Conservation (phyloP, 2,797 vertebrate genomes). For the Nannoperca australis region DNA sequence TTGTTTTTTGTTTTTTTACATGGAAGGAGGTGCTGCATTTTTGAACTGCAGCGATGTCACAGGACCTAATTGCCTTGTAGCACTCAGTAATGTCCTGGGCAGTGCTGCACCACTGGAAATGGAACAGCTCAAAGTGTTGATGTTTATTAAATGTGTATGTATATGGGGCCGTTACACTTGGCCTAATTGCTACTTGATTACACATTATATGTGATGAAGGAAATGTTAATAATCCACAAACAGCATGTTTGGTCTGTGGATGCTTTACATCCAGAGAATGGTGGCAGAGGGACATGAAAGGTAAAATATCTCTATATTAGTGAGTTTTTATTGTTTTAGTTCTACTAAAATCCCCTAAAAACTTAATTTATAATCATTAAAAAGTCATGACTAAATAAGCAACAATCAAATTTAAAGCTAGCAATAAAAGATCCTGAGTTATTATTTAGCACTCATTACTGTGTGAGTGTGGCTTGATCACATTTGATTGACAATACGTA, state of each 20-base stretch:
- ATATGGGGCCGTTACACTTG: conserved; percentile 4
- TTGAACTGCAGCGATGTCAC: conserved; percentile 1
- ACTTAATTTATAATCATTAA: too few relatives aligned
- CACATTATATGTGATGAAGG: background rate
- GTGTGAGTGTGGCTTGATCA: background rate
- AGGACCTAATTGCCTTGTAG: conserved; percentile 11
- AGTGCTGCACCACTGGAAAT: conserved; percentile 22
- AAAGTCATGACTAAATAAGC: background rate
- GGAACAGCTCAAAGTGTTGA: conserved; percentile 34
- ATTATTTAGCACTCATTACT: background rate
- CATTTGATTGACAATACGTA: background rate
- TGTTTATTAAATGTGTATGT: conserved; percentile 38
- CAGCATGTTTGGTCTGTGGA: background rate
- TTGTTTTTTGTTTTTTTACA: background rate
- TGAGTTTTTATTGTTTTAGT: background rate
- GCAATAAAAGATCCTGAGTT: background rate
- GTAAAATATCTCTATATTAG: background rate
- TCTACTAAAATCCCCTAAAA: background rate
- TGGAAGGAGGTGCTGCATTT: background rate
- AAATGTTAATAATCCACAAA: conserved; percentile 8
- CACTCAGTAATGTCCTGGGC: conserved; percentile 13
- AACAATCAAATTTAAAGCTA: background rate
- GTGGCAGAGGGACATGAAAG: background rate
- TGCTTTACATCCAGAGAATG: background rate
- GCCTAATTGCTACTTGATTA: conserved; percentile 12